phyloP scores from a whole-genome alignment of 2,888 invertebrate species.

The Scrobipalpa atriplicella region DNA sequence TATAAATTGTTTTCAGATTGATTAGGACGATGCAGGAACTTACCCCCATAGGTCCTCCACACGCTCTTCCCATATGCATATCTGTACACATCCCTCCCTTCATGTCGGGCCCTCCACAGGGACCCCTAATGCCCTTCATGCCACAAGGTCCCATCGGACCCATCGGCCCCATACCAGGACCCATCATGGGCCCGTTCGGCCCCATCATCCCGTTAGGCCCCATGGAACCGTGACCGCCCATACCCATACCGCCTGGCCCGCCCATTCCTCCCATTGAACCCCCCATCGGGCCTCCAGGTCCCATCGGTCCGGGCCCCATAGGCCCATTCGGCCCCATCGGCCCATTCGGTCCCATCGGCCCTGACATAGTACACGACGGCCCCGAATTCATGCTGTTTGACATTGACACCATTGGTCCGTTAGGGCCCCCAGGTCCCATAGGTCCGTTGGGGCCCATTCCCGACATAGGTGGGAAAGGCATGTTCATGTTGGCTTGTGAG shows the following conservation, averaged over 20 bases:
- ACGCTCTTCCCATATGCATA: slow-evolving; percentile 79
- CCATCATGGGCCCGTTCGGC: slow-evolving; percentile 72
- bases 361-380: slow-evolving; percentile 75
- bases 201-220: slow-evolving; percentile 72
- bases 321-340: slow-evolving; percentile 61
- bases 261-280: slow-evolving; percentile 68
- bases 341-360: slow-evolving; percentile 76
- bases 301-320: slow-evolving; percentile 61
- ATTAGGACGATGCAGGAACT: no score
- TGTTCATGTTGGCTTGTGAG: slow-evolving; percentile 68
- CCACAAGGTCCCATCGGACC: slow-evolving; percentile 80
- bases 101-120: slow-evolving; percentile 80
- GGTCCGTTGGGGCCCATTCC: slow-evolving; percentile 70
- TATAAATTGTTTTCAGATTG: no score
- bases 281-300: slow-evolving; percentile 58
- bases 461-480: slow-evolving; percentile 72
- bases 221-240: slow-evolving; percentile 69
- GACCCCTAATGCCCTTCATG: slow-evolving; percentile 75
- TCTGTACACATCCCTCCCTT: slow-evolving; percentile 78
- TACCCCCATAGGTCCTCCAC: slow-evolving; percentile 80
- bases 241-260: slow-evolving; percentile 57
- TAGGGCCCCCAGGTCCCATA: slow-evolving; percentile 71
- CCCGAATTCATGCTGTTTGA: slow-evolving; percentile 72
- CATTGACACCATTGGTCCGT: slow-evolving; percentile 77
- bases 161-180: slow-evolving; percentile 74